Percentiles rank a stretch among this genome's conserved stretches.
phyloP scores from a whole-genome alignment of 2,888 invertebrate species.

The Ectemnius cavifrons region DNA sequence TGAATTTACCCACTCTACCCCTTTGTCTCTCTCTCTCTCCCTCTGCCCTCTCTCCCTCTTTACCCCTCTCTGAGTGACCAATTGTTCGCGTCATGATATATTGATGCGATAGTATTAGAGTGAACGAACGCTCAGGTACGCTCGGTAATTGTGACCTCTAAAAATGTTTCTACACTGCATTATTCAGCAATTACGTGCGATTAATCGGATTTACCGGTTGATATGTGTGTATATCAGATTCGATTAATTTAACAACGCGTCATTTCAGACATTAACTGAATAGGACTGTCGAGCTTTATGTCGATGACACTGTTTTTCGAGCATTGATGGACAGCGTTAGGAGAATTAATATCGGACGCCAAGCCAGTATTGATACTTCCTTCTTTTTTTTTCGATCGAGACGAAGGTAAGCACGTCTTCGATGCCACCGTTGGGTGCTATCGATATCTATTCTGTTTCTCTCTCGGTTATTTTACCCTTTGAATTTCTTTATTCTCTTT shows the following conservation, averaged over 20 bases:
- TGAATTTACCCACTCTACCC: background rate
- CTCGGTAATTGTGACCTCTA: background rate
- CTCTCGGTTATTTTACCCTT: background rate
- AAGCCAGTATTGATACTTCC: conserved; percentile 8
- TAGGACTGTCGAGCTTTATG: conserved; percentile 40
- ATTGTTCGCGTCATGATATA: no score
- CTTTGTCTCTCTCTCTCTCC: background rate
- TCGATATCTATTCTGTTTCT: background rate
- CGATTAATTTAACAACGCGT: conserved; percentile 46
- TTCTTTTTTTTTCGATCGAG: background rate
- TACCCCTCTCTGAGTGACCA: background rate
- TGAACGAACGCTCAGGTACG: background rate
- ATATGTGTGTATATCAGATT: conserved; percentile 16
- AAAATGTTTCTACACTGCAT: conserved; percentile 32
- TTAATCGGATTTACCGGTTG: conserved; percentile 37
- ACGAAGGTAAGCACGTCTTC: background rate
- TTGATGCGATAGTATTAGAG: no score
- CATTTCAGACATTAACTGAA: conserved; percentile 58
- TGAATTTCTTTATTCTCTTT: background rate
- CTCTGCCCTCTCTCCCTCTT: background rate
- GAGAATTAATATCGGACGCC: conserved; percentile 27
- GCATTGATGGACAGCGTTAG: background rate
- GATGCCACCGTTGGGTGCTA: background rate
- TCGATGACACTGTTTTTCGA: conserved; percentile 38
- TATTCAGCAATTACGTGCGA: conserved; percentile 44